Evolutionary conservation across 2,888 invertebrate genomes (phyloP).

Genomic region (Patella depressa): DNA sequence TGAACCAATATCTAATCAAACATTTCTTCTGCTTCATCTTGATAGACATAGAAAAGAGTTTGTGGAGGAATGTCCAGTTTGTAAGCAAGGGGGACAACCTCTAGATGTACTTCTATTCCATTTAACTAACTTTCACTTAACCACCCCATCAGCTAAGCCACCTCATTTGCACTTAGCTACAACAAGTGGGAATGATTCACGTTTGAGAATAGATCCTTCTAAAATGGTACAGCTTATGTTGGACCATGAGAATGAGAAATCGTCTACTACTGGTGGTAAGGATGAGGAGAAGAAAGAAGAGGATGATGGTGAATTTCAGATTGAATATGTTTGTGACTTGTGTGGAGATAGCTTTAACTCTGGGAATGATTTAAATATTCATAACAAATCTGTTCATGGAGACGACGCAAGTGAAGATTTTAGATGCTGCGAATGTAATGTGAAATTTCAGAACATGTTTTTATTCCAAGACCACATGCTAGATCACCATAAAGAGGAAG

Average conservation of each 20-base stretch:
- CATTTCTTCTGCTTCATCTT: slow-evolving; percentile 3
- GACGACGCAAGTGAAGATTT: slow-evolving; percentile 20
- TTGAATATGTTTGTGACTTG: slow-evolving; percentile 24
- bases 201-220: not conserved
- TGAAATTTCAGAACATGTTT: slow-evolving; percentile 24
- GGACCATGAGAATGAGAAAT: not conserved
- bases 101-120: not conserved
- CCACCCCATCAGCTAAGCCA: not conserved
- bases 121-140: not conserved
- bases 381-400: slow-evolving; percentile 32
- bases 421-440: slow-evolving; percentile 26
- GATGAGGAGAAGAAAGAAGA: too few species aligned
- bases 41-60: not conserved
- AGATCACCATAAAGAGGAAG: slow-evolving; percentile 18
- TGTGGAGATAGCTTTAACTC: slow-evolving; percentile 32
- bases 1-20: not conserved
- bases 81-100: not conserved
- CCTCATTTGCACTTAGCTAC: not conserved
- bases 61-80: not conserved
- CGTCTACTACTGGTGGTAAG: too few species aligned
- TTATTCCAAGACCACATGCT: slow-evolving; percentile 28
- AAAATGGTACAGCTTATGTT: not conserved
- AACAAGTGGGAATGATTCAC: not conserved
- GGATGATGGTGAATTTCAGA: not conserved
- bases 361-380: slow-evolving; percentile 32